A percentile compares a stretch with the other conserved stretches of the same genome.
These are phyloP conservation scores for Tamias sibiricus DNA, from an alignment of 2,113 vertebrate genomes.

Conservation along the genomic window DNA sequence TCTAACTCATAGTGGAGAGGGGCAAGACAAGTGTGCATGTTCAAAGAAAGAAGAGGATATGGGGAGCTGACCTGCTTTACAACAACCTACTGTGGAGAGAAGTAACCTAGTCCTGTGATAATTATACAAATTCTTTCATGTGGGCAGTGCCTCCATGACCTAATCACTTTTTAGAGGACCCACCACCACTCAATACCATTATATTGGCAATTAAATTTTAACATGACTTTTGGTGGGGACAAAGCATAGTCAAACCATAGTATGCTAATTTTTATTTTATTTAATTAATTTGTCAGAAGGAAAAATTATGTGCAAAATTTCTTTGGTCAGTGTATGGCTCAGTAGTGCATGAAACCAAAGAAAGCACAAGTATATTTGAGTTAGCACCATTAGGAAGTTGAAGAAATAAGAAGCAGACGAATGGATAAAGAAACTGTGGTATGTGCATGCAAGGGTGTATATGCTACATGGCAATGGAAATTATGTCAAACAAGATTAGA, in stretches of 20 bases:
- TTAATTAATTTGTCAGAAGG: background rate
- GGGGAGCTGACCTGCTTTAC: background rate
- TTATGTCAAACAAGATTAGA: conserved; percentile 62
- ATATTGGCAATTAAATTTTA: background rate
- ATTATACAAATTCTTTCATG: background rate
- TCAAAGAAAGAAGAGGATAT: background rate
- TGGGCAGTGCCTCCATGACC: background rate
- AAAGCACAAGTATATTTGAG: background rate
- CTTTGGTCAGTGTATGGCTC: background rate
- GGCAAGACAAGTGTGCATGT: background rate
- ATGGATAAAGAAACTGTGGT: background rate
- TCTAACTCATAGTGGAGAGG: background rate
- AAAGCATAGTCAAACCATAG: background rate
- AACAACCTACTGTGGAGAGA: background rate
- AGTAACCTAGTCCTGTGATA: background rate
- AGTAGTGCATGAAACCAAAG: background rate
- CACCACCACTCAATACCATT: background rate
- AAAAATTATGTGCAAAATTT: background rate
- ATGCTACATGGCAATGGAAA: background rate
- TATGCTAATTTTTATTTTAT: background rate
- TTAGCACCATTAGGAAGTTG: background rate
- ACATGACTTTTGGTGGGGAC: background rate
- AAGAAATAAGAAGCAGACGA: background rate
- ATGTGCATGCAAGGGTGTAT: background rate
- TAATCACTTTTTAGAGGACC: background rate